Evolutionary conservation across 2,113 vertebrate genomes (phyloP).

Genomic region (Collichthys lucidus): DNA sequence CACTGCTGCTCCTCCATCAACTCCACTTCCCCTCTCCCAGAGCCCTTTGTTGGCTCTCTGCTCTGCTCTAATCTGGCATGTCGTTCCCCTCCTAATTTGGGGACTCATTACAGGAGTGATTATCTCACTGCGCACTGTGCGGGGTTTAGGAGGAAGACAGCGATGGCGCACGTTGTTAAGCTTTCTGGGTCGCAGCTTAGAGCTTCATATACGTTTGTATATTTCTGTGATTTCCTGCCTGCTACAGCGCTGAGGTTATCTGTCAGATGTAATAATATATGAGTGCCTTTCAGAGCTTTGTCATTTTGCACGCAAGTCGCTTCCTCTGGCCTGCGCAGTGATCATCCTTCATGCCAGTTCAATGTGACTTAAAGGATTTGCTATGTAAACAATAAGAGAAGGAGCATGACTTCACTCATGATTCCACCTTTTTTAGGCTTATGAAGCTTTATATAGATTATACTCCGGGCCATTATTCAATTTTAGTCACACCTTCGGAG

Average conservation of each 20-base stretch:
- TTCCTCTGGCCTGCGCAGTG: neutral
- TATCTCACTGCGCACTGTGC: constrained; percentile 59
- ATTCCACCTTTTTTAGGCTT: constrained; percentile 38
- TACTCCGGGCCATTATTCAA: constrained; percentile 26
- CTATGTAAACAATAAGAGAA: constrained; percentile 38
- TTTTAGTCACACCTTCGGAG: constrained; percentile 13
- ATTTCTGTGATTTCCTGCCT: constrained; percentile 24
- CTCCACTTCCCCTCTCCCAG: constrained; percentile 52
- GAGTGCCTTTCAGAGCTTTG: neutral
- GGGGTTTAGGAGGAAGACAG: constrained; percentile 40
- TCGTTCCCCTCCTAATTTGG: constrained; percentile 69
- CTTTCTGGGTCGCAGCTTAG: constrained; percentile 19
- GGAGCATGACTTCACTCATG: constrained; percentile 42
- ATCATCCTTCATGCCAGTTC: constrained; percentile 22
- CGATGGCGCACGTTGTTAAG: constrained; percentile 28
- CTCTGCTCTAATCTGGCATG: constrained; percentile 71
- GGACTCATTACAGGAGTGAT: constrained; percentile 74
- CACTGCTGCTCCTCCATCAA: constrained; percentile 51
- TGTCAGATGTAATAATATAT: constrained; percentile 2
- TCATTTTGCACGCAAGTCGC: neutral
- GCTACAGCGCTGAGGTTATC: neutral
- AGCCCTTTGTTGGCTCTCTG: constrained; percentile 70
- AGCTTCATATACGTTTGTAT: constrained; percentile 9
- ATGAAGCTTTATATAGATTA: constrained; percentile 44
- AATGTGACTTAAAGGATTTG: constrained; percentile 47